Base-by-base conservation (phyloP, 2,888 invertebrate genomes). In the Tyria jacobaeae region DNA sequence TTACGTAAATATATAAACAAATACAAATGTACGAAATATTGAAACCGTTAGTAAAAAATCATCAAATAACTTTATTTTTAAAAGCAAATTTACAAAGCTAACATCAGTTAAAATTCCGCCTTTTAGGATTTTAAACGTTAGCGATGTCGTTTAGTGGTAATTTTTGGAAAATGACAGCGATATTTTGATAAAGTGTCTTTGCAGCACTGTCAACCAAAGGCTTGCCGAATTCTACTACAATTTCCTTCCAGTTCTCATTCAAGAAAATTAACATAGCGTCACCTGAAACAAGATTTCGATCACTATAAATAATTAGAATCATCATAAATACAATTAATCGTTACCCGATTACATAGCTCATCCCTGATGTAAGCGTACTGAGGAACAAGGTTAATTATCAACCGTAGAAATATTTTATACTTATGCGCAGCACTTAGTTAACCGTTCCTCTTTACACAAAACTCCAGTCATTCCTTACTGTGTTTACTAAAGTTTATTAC, bases 201-300 rank as follows among this genome's bases (percentile, higher is more conserved):
- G 86, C 81, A 0, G 84, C 78, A 0, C 65, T 75, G 1, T 88
- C 83, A 62, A 91, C 68, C 27, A 92, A 64, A 0, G 92, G 92
- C 50, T 66, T 79, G 34, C 91, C 92, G 31, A 92, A 92, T 62
- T 92, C 90, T 0, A 41, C 2, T 0, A 87, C 81, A 2, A 92
- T 76, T 57, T 86, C 79, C 44, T 88, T 84, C 90, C 90, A 92
- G 56, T 92, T 92, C 0, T 88, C 83, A 58, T 92, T 92, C 39
- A 92, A 63, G 68, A 91, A 89, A 0, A 39, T 68, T 12, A 87
- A 68, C 84, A 89, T 86, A 0, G 86, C 55, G 0, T 88, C 85
- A 83, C 90, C 92, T 92, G 73, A 31, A 80, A 82, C 37, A 24
- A 62, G 60, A 55, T 5, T 10, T 5, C 21, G 5, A 47, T 48